Evolutionary conservation across 1,140 invertebrate species (phyloP).

Genomic region (Schlechtendalia chinensis): DNA sequence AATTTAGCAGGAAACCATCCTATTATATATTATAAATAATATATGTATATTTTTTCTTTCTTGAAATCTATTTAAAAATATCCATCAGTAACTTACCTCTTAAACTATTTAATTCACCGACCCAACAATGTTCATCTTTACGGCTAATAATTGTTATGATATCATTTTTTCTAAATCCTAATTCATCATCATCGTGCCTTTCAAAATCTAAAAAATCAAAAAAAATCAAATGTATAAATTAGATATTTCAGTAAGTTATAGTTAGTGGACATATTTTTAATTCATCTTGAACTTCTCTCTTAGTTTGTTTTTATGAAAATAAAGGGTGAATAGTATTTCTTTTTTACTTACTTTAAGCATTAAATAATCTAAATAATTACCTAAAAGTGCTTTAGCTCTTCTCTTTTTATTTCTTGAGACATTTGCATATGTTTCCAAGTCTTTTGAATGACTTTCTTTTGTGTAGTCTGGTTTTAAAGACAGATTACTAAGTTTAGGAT

Average conservation of each 20-base stretch:
- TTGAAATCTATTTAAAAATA: neutral
- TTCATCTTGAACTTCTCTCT: too few species aligned
- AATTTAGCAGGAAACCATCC: conserved; percentile 99
- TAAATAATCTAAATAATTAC: conserved; percentile 56
- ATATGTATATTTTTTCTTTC: neutral
- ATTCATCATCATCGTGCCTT: conserved; percentile 95
- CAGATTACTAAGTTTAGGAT: conserved; percentile 72
- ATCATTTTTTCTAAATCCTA: conserved; percentile 97
- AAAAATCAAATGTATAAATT: too few species aligned
- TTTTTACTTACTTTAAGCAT: too few species aligned
- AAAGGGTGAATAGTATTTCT: too few species aligned
- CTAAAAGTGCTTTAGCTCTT: conserved; percentile 89
- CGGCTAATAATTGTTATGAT: conserved; percentile 96
- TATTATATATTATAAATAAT: conserved; percentile 52
- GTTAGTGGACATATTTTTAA: too few species aligned
- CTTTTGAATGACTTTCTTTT: conserved; percentile 90
- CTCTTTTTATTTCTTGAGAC: conserved; percentile 82
- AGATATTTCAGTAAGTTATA: too few species aligned
- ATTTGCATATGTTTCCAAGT: conserved; percentile 91
- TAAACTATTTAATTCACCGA: conserved; percentile 96
- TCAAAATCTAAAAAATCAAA: conserved; percentile 78
- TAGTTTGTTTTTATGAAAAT: too few species aligned
- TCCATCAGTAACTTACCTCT: conserved; percentile 62
- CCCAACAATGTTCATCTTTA: conserved; percentile 99
- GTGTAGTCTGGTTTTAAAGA: conserved; percentile 87